These are phyloP conservation scores for Poeciliopsis gracilis DNA, from an alignment of 2,797 vertebrate genomes.

Conservation along the genomic window DNA sequence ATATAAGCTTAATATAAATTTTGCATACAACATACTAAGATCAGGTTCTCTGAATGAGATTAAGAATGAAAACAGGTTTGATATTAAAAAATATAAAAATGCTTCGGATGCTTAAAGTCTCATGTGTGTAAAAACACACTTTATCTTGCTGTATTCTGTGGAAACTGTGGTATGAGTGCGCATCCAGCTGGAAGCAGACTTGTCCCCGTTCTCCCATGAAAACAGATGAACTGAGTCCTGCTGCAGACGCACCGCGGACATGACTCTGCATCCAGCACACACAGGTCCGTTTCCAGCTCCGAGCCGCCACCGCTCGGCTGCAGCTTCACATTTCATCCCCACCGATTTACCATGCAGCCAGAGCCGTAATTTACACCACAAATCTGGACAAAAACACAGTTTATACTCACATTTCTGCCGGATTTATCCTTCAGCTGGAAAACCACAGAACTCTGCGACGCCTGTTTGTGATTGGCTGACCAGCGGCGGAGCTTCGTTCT, in stretches of 20 bases:
- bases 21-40: not conserved
- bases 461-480: conserved; percentile 45
- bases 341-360: not conserved
- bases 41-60: not conserved
- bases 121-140: not conserved
- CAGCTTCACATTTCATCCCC: not conserved
- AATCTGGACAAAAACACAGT: conserved; percentile 14
- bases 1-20: not conserved
- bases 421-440: conserved; percentile 31
- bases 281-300: conserved; percentile 8
- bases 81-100: not conserved
- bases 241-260: conserved; percentile 31
- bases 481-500: not conserved
- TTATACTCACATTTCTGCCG: conserved; percentile 63
- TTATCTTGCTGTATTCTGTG: not conserved
- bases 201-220: conserved; percentile 32
- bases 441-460: not conserved
- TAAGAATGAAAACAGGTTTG: not conserved
- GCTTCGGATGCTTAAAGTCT: not conserved
- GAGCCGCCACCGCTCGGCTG: fast-evolving
- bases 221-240: not conserved
- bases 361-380: fast-evolving
- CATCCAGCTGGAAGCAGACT: not conserved
- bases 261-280: conserved; percentile 68
- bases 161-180: not conserved